Base-by-base conservation (phyloP, 1,140 invertebrate species). In the Parasteatoda tepidariorum region DNA sequence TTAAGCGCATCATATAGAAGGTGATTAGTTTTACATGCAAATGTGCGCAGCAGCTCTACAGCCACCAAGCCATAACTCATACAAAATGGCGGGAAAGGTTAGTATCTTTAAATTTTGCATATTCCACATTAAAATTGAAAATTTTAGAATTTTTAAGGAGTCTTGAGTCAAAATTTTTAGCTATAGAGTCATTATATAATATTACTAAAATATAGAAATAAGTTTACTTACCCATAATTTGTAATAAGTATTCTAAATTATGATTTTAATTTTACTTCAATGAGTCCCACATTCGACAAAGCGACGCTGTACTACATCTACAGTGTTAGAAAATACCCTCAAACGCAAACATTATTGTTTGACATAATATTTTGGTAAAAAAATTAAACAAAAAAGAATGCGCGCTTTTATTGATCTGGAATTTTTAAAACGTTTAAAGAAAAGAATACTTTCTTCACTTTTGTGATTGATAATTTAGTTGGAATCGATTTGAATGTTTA, bases 221-320 rank as follows among this genome's bases (percentile, higher is more conserved):
- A 54, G 55, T 73, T 64, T 74, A 66, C 81, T 83, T 67, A 83
- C 81, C 81, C 81, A 83, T 83, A 74, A 64, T 73, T 83, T 74
- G 81, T 64, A 24, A 54, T 66, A 55, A 73, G 81, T 73, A 74
- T 83, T 83, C 81, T 74, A 83, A 83, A 83, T 73, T 74, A 83
- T 83, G 81, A 73, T 83, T 83, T 83, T 83, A 83, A 83, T 83
- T 83, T 83, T 83, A 66, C 81, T 64, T 61, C 81, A 83, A 83
- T 83, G 70, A 66, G 33, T 83, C 57, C 48, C 34, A 83, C 79
- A 82, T 82, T 71, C 81, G 81, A 83, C 81, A 83, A 83, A 83
- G 81, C 81, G 81, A 83, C 81, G 81, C 81, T 83, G 81, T 83
- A 83, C 81, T 83, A 83, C 81, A 83, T 83, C 81, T 83, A 83